A percentile compares a stretch with the other conserved stretches of the same genome.
Conservation (phyloP, 2,113 vertebrate genomes). For the Halichoerus grypus region DNA sequence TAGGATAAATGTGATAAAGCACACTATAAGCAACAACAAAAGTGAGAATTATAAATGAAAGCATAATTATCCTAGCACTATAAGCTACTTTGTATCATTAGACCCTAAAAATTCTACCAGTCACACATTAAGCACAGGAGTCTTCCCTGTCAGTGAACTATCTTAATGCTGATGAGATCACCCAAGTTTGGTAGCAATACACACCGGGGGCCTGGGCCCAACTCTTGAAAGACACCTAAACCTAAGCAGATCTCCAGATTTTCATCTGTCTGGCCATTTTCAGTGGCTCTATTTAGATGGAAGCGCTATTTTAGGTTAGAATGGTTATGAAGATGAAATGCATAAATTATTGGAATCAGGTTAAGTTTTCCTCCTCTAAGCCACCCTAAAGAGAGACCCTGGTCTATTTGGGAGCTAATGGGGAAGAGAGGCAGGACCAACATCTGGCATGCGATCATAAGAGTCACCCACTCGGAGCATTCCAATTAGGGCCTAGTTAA, state of each 20-base stretch:
- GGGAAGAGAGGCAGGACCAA: background rate
- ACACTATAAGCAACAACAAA: constrained; percentile 28
- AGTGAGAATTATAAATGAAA: background rate
- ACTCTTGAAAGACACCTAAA: constrained; percentile 23
- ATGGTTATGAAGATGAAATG: background rate
- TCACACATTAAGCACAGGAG: background rate
- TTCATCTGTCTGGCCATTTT: background rate
- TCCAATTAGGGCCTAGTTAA: background rate
- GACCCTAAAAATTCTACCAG: background rate
- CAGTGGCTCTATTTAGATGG: background rate
- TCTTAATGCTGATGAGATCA: constrained; percentile 2
- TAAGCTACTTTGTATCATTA: background rate
- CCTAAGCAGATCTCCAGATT: background rate
- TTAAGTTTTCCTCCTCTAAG: background rate
- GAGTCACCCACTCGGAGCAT: background rate
- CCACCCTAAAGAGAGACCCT: background rate
- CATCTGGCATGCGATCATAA: background rate
- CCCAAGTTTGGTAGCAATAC: background rate
- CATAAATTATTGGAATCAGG: background rate
- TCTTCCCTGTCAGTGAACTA: background rate
- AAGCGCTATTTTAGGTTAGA: background rate
- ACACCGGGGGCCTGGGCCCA: background rate
- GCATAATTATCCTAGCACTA: constrained; percentile 15
- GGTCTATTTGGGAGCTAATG: background rate
- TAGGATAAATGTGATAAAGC: constrained; percentile 15